These are phyloP conservation scores for Probosciger aterrimus DNA, from an alignment of 2,113 vertebrate species.

Conservation along the genomic window DNA sequence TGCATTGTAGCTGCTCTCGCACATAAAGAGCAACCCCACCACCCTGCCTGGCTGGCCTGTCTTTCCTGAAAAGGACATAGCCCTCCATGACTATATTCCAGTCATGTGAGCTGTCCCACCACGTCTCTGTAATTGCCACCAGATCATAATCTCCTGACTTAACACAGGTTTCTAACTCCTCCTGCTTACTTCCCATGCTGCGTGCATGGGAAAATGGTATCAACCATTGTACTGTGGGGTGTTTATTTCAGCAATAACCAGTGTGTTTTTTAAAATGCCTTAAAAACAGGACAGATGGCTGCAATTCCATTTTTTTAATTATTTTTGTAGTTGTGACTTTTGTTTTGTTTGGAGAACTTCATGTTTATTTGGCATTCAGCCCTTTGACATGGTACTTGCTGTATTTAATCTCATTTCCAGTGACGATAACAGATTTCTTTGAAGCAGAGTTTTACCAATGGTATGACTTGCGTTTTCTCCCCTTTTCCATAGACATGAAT, in stretches of 20 bases:
- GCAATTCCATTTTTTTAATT: not conserved
- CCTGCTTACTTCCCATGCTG: too few relatives aligned
- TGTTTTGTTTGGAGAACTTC: not conserved
- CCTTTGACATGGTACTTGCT: not conserved
- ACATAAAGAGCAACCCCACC: too few relatives aligned
- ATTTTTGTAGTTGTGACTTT: not conserved
- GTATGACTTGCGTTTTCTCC: slow-evolving; percentile 43
- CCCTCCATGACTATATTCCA: too few relatives aligned
- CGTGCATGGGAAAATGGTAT: too few relatives aligned
- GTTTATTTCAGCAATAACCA: not conserved
- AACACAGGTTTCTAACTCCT: too few relatives aligned
- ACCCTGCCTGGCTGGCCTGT: too few relatives aligned
- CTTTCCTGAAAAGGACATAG: too few relatives aligned
- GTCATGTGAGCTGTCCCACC: too few relatives aligned
- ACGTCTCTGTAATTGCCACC: too few relatives aligned
- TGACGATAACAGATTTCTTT: not conserved
- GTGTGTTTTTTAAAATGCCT: not conserved
- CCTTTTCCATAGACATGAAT: slow-evolving; percentile 84
- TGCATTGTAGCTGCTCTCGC: too few relatives aligned
- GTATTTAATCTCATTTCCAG: not conserved
- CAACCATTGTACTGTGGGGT: not conserved
- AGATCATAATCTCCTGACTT: too few relatives aligned
- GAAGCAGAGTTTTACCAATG: not conserved
- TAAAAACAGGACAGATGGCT: not conserved
- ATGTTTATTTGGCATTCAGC: not conserved